phyloP scores from a whole-genome alignment of 2,797 vertebrate species.

The Eurystomus glaucurus region DNA sequence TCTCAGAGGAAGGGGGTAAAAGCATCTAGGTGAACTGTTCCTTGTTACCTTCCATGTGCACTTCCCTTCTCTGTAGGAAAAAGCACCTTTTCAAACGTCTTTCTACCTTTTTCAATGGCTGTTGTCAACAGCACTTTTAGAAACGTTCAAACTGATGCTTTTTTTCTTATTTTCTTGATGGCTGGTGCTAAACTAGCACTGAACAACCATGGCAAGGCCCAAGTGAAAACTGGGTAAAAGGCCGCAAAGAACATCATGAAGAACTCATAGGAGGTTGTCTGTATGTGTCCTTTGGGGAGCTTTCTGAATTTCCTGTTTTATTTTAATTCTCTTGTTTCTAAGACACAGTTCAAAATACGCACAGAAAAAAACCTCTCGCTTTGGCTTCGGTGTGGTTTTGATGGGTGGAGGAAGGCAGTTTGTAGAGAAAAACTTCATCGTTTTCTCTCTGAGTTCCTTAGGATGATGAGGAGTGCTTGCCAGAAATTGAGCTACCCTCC shows the following conservation, averaged over 20 bases:
- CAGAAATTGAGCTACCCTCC: background rate
- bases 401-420: background rate
- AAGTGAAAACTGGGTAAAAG: background rate
- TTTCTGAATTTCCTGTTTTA: constrained; percentile 25
- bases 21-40: background rate
- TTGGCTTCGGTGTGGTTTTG: background rate
- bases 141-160: background rate
- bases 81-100: background rate
- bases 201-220: background rate
- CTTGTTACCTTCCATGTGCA: background rate
- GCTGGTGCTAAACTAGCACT: background rate
- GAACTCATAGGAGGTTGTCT: background rate
- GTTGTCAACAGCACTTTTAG: background rate
- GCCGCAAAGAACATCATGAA: background rate
- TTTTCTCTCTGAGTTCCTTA: background rate
- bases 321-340: constrained; percentile 34
- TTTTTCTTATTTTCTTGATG: background rate
- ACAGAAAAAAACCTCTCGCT: background rate
- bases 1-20: background rate
- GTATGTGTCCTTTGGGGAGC: constrained; percentile 1
- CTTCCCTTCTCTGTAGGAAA: background rate
- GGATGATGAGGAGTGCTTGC: background rate
- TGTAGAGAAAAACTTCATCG: background rate
- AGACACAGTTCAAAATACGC: constrained; percentile 17
- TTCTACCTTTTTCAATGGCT: background rate